Base-by-base conservation (phyloP, 92 coral and sea anemone species). In the Micromussa lordhowensis region DNA sequence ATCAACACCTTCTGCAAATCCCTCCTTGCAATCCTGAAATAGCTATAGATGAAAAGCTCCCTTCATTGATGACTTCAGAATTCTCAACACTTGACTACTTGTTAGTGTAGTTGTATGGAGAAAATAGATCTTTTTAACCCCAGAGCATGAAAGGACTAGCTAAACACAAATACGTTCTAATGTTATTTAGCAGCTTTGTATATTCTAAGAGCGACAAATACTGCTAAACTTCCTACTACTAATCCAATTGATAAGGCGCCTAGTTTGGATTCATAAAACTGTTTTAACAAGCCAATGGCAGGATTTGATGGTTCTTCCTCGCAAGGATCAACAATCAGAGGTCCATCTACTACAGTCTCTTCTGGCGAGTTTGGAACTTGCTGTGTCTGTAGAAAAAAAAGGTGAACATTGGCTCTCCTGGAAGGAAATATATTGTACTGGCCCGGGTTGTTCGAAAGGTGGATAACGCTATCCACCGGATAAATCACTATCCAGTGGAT, bases 171-270 rank as follows among this genome's bases (percentile, higher is more conserved):
- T 21, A 63, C 0, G 8, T 63, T 1, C 24, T 21, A 28, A 16
- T 71, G 76, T 24, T 71, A 85, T 30, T 84, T 84, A 44, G 40
- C 19, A 28, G 90, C 92, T 84, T 86, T 93, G 66, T 82, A 90
- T 28, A 95, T 83, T 95, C 82, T 83, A 14, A 93, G 30, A 54
- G 93, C 94, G 55, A 95, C 80, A 83, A 89, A 93, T 36, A 93
- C 98, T 21, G 91, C 88, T 36, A 95, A 73, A 70, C 98, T 91
- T 29, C 98, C 98, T n/a, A 92, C 92, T 49, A 92, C 90, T 28
- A 95, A 78, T 55, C 98, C 98, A 22, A 95, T 89, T 3, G 98
- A 66, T 63, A 95, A 84, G 10, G 93, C 98, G 58, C 98, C 98
- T 48, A 92, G 53, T 77, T 92, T 89, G 15, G 96, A 88, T 14